Base-by-base conservation (phyloP, 2,888 invertebrate species). In the Petrophora chlorosata region DNA sequence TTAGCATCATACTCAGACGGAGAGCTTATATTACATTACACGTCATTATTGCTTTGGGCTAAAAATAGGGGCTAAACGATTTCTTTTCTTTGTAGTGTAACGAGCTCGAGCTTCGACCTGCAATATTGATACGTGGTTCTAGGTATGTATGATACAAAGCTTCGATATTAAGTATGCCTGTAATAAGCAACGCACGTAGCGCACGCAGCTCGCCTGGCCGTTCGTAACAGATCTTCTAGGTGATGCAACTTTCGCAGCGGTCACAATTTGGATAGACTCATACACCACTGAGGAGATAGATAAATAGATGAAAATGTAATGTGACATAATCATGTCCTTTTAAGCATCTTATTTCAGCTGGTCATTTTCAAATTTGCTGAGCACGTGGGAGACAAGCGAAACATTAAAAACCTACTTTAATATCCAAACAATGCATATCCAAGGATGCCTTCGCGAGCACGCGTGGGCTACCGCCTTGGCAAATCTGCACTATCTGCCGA, bases 21-120 rank as follows among this genome's bases (percentile, higher is more conserved):
- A 59, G 58, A 56, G 59, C 64, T 59, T 62, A 53, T 61, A 61
- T 59, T 59, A 50, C 62, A 61, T 61, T 60, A 66, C 53, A 65
- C 49, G 1, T 63, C 55, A 63, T 65, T 68, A 66, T 57, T 60
- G 45, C 47, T 39, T 43, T 17, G 30, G 44, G 58, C 19, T 68
- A 70, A 69, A 68, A 68, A 71, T 73, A 73, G 63, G 35, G 19
- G 15, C 28, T 29, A 14, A 41, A 44, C 30, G 53, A 46, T 49
- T 36, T 51, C 39, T 34, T 44, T 45, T 45, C 43, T 36, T 50
- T 51, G 10, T 33, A 33, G 19, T 15, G 40, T 41, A 9, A 32
- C 15, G 12, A 34, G 33, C 23, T 30, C 41, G 8, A 42, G 13
- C 33, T 42, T 26, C 10, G 19, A 25, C 33, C 17, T 7, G 12